These are phyloP conservation scores for Hippocampus kuda DNA, from an alignment of 2,797 vertebrate species.

Conservation along the genomic window DNA sequence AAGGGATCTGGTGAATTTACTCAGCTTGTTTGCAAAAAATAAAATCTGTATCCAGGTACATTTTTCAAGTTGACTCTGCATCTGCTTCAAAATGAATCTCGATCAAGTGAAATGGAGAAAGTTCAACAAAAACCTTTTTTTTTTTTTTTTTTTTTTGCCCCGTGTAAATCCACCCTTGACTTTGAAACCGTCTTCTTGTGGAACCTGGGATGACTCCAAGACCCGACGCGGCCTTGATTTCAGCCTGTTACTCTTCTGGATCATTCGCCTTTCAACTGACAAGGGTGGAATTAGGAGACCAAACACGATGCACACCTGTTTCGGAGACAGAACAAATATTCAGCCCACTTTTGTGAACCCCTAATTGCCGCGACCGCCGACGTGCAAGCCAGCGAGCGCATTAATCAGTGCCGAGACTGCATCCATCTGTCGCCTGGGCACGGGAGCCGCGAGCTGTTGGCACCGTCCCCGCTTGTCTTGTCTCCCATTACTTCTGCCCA, in stretches of 20 bases:
- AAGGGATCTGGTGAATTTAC: no score
- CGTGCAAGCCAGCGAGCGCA: conserved; percentile 56
- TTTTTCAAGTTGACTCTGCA: no score
- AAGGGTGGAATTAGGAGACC: conserved; percentile 19
- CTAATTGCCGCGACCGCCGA: conserved; percentile 45
- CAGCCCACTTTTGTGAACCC: conserved; percentile 40
- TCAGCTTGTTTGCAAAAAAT: no score
- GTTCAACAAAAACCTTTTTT: no score
- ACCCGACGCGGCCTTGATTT: background rate
- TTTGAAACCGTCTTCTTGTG: background rate
- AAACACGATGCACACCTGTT: conserved; percentile 64
- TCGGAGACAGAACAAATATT: conserved; percentile 54
- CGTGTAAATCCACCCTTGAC: background rate
- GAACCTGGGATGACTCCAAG: background rate
- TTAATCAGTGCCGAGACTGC: conserved; percentile 68
- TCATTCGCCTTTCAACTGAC: conserved; percentile 33
- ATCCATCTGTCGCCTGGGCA: conserved; percentile 70
- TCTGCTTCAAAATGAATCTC: no score
- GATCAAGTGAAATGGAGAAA: no score
- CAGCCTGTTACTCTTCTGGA: conserved; percentile 25
- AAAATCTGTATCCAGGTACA: no score
- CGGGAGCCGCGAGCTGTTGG: conserved; percentile 60
- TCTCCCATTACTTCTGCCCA: conserved; percentile 57
- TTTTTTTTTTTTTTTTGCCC: no score
- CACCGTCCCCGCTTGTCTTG: conserved; percentile 43